These are phyloP conservation scores for Lutraria lutraria DNA, from an alignment of 2,888 invertebrate genomes.

Conservation along the genomic window DNA sequence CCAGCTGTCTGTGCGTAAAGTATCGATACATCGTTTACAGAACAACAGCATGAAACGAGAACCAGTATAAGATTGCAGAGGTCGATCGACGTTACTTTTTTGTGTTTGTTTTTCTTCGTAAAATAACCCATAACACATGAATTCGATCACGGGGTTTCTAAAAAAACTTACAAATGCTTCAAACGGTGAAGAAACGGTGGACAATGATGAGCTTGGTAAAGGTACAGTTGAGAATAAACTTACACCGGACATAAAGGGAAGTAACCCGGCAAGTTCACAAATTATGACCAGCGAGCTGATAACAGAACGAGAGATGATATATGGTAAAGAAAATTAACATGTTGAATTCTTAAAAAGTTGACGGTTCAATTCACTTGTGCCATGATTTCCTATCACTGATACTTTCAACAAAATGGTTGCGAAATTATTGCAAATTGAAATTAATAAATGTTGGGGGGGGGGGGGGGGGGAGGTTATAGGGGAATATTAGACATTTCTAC, in stretches of 20 bases:
- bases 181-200: neutral
- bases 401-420: no score
- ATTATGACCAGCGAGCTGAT: conserved; percentile 48
- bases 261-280: conserved; percentile 4
- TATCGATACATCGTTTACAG: no score
- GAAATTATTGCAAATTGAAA: no score
- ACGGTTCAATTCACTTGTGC: no score
- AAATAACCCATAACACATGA: conserved; percentile 32
- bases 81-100: neutral
- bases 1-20: no score
- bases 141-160: conserved; percentile 44
- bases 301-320: conserved; percentile 67
- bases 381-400: no score
- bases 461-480: no score
- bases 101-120: neutral
- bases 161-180: conserved; percentile 33
- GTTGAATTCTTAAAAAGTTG: neutral
- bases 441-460: no score
- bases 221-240: neutral
- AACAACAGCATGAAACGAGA: no score
- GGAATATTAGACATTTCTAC: no score
- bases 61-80: neutral
- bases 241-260: conserved; percentile 35
- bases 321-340: conserved; percentile 58
- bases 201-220: neutral